Base-by-base conservation (phyloP, 2,113 vertebrate genomes). In the Collichthys lucidus region DNA sequence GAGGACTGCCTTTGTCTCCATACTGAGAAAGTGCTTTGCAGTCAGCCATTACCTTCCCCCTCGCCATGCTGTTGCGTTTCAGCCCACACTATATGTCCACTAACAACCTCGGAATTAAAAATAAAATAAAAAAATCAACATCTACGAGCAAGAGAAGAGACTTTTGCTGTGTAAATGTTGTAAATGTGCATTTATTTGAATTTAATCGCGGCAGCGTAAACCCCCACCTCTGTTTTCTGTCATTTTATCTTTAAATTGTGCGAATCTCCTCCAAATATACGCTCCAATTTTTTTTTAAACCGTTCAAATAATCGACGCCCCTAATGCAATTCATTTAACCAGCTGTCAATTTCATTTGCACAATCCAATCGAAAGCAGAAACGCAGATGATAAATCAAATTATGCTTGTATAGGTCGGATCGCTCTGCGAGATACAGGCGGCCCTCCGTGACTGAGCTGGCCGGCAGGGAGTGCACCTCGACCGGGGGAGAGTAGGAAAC, bases 1-100 rank as follows among this genome's bases (percentile, higher is more conserved):
- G 74, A 91, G 85, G 80, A 84, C 91, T 92, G 93, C 89, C 95
- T 95, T 95, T 95, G 95, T 96, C 94, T 96, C 88, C 90, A 75
- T 56, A 85, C 86, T 88, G 88, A 86, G 89, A 88, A 57, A 91
- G 83, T 69, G 92, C 89, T 87, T 85, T 85, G 88, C 92, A 85
- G 94, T 92, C 95, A 93, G 95, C 95, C 95, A 95, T 95, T 94
- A 93, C 86, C 89, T 85, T 83, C 61, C 81, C 83, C 90, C 79
- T 88, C 90, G 77, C 88, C 88, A 91, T 88, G 88, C 91, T 78
- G 85, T 77, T 82, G 82, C 65, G 52, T 87, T 40, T 70, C 71
- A 74, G 55, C 16, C 52, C 74, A 44, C 74, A 50, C 56, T 47
- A 2, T 44, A 10, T n/a, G 76, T 74, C 75, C 79, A 69, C 76